Evolutionary conservation across 2,888 invertebrate genomes (phyloP).

Genomic region (Epirrita christyi): DNA sequence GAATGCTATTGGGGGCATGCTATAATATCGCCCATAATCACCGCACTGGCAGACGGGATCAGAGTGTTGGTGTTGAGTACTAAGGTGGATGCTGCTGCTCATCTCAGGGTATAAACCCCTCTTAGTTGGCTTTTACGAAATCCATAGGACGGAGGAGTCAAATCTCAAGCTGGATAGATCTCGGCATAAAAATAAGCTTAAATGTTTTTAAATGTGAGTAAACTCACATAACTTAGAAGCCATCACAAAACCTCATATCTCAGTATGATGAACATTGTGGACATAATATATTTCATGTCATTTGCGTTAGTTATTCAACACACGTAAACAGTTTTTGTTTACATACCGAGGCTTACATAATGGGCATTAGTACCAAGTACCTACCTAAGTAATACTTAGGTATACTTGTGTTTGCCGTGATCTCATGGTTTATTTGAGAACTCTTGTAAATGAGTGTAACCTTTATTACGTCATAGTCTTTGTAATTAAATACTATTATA

Average conservation of each 20-base stretch:
- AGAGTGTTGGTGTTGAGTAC: too few relatives aligned
- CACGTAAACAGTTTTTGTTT: constrained; percentile 38
- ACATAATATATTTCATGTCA: constrained; percentile 19
- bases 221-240: not conserved
- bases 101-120: too few relatives aligned
- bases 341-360: constrained; percentile 33
- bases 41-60: too few relatives aligned
- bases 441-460: constrained; percentile 17
- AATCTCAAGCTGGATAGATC: too few relatives aligned
- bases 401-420: constrained; percentile 19
- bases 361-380: constrained; percentile 7
- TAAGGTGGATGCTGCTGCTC: too few relatives aligned
- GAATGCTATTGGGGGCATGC: too few relatives aligned
- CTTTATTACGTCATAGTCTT: constrained; percentile 19
- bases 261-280: constrained; percentile 3
- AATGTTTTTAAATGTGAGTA: not conserved
- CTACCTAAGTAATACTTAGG: constrained; percentile 2
- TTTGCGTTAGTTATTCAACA: constrained; percentile 28
- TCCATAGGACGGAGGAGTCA: too few relatives aligned
- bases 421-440: constrained; percentile 27
- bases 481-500: constrained; percentile 8
- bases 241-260: constrained; percentile 10
- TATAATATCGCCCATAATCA: too few relatives aligned
- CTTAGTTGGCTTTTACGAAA: too few relatives aligned
- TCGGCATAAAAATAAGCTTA: too few relatives aligned